These are phyloP conservation scores for Bufotes viridis DNA, from an alignment of 2,797 vertebrate genomes.

Conservation along the genomic window DNA sequence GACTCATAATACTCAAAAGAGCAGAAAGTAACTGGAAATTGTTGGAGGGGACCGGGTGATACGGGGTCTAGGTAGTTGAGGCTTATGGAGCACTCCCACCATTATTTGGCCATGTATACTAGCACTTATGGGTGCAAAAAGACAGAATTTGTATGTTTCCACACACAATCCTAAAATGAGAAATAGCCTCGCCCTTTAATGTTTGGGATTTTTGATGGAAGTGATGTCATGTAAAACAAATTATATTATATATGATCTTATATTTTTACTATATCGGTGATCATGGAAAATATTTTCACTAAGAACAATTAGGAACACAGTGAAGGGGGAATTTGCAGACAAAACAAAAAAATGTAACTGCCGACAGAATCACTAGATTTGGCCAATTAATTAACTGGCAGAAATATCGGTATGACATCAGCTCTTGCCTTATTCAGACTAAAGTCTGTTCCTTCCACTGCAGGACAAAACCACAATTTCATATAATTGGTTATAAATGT, in stretches of 20 bases:
- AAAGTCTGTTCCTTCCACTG: constrained; percentile 15
- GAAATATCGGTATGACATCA: constrained; percentile 26
- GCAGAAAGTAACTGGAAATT: no score
- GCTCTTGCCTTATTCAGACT: background rate
- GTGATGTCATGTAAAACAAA: background rate
- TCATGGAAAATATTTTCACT: constrained; percentile 37
- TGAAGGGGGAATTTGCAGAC: constrained; percentile 47
- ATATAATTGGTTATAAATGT: constrained; percentile 18
- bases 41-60: no score
- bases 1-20: no score
- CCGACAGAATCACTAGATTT: constrained; percentile 21
- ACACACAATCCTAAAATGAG: background rate
- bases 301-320: constrained; percentile 11
- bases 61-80: no score
- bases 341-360: constrained; percentile 46
- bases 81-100: no score
- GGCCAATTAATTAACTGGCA: constrained; percentile 45
- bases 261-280: background rate
- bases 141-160: background rate
- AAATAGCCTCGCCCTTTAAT: background rate
- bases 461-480: constrained; percentile 30
- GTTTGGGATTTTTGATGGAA: background rate
- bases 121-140: background rate
- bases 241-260: background rate
- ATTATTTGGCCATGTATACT: no score